phyloP scores from a whole-genome alignment of 2,797 vertebrate species.

The Gallirallus australis region DNA sequence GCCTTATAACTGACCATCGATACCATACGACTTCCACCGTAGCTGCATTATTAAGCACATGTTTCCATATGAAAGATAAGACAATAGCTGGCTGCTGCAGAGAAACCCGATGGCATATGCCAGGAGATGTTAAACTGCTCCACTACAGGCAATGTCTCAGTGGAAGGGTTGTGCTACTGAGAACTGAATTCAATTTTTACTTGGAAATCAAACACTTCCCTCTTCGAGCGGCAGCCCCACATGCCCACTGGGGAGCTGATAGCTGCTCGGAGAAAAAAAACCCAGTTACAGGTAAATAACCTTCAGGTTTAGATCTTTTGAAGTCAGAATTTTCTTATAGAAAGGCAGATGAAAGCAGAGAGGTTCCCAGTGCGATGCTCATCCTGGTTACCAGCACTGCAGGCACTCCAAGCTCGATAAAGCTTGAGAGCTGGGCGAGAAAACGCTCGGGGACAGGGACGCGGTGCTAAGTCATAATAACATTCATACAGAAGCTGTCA shows the following conservation, averaged over 20 bases:
- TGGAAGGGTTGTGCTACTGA: not conserved
- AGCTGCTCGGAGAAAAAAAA: not conserved
- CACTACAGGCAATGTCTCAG: conserved; percentile 5
- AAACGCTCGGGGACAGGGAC: not conserved
- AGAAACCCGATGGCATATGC: not conserved
- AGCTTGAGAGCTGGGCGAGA: not conserved
- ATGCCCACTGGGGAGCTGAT: not conserved
- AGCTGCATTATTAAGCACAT: conserved; percentile 38
- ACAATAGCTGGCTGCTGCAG: not conserved
- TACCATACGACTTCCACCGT: not conserved
- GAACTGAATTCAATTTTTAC: conserved; percentile 18
- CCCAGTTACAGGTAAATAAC: conserved; percentile 45
- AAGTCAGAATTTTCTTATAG: not conserved
- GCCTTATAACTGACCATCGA: not conserved
- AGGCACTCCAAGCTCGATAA: not conserved
- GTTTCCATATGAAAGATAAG: conserved; percentile 42
- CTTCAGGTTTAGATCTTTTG: conserved; percentile 1
- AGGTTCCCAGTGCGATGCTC: not conserved
- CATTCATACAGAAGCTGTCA: not conserved
- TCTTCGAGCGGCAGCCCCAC: not conserved
- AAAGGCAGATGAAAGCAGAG: conserved; percentile 28
- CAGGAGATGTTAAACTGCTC: not conserved
- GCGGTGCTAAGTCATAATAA: not conserved
- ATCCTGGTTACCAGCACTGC: not conserved
- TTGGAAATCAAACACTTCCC: conserved; percentile 56